These are phyloP conservation scores for Fringilla coelebs DNA, from an alignment of 2,797 vertebrate species.

Conservation along the genomic window DNA sequence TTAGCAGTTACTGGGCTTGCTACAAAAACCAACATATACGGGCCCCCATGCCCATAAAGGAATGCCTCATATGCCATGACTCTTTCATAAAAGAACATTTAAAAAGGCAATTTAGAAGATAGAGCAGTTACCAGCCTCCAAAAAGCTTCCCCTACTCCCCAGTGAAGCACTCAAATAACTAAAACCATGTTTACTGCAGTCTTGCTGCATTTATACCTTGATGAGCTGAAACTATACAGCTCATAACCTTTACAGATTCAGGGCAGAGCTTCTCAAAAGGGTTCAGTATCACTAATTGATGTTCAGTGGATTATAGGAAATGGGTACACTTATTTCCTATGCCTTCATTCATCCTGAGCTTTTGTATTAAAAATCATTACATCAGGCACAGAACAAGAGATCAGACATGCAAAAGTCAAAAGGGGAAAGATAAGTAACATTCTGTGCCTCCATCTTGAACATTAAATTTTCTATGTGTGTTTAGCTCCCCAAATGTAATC, in stretches of 20 bases:
- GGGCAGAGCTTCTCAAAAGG: constrained; percentile 61
- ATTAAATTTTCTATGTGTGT: not conserved
- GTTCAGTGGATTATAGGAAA: constrained; percentile 63
- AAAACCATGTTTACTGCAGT: constrained; percentile 44
- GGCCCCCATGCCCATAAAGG: constrained; percentile 49
- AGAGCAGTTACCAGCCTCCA: not conserved
- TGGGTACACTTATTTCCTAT: constrained; percentile 42
- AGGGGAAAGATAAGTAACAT: constrained; percentile 26
- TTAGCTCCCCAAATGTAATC: not conserved
- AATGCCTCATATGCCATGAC: constrained; percentile 22
- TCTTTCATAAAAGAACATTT: constrained; percentile 13
- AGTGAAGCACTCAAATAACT: constrained; percentile 18
- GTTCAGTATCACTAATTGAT: constrained; percentile 34
- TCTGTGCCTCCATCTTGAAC: not conserved
- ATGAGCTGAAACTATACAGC: constrained; percentile 12
- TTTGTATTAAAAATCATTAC: constrained; percentile 27
- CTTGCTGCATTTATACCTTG: constrained; percentile 29
- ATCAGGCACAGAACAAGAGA: constrained; percentile 43
- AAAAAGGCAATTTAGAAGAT: constrained; percentile 33
- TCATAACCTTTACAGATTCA: constrained; percentile 1
- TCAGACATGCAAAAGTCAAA: constrained; percentile 41
- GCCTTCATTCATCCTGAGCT: constrained; percentile 60
- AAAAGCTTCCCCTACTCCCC: not conserved
- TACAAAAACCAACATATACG: constrained; percentile 9
- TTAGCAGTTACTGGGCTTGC: constrained; percentile 15